Percentiles rank a stretch among this genome's conserved stretches.
These are phyloP conservation scores for Babylonia areolata DNA, from an alignment of 1,140 invertebrate species.

Conservation along the genomic window DNA sequence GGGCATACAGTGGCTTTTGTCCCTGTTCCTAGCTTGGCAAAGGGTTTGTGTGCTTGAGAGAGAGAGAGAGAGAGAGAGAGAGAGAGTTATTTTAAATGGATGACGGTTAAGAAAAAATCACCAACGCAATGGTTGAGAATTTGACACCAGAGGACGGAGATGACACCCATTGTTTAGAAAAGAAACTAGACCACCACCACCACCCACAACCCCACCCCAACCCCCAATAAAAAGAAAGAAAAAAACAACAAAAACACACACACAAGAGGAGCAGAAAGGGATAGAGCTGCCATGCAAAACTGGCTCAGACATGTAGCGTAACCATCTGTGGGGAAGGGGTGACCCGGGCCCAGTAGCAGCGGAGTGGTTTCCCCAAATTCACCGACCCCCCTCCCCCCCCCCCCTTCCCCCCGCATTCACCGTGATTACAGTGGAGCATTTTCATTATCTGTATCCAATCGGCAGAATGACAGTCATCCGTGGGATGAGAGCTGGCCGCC, in stretches of 20 bases:
- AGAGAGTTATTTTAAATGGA: background rate
- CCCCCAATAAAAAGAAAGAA: background rate
- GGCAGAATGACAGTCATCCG: background rate
- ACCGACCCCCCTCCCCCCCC: background rate
- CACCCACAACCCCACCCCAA: too few species aligned
- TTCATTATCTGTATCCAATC: background rate
- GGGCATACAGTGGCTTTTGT: background rate
- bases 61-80: slow-evolving; percentile 15
- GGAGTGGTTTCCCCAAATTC: background rate
- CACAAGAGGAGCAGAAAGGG: background rate
- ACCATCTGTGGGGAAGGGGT: background rate
- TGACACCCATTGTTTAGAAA: background rate
- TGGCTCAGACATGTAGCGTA: background rate
- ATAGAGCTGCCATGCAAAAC: background rate
- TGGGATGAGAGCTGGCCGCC: background rate
- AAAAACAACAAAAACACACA: background rate
- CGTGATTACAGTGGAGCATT: background rate
- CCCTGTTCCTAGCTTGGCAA: too few species aligned
- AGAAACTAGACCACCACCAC: too few species aligned
- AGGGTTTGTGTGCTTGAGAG: slow-evolving; percentile 1
- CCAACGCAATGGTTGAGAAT: background rate
- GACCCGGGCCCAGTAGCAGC: background rate
- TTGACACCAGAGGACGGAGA: background rate
- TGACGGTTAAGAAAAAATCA: background rate
- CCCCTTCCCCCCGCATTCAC: background rate